Conservation (phyloP, 2,113 vertebrate species). For the Columba livia region DNA sequence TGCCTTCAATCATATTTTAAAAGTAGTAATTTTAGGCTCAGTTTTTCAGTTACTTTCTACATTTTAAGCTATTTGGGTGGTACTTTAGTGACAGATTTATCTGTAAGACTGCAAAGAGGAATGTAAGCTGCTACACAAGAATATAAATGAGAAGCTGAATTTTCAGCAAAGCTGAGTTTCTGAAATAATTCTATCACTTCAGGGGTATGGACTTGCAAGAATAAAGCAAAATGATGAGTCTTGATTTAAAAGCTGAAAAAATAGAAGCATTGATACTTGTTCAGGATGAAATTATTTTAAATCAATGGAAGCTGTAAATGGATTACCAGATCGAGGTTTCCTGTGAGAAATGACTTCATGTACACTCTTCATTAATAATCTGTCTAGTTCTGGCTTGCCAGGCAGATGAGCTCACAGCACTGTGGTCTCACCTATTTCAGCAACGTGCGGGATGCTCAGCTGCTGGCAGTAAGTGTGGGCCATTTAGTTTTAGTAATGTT, state of each 20-base stretch:
- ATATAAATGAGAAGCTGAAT: conserved; percentile 10
- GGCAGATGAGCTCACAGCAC: background rate
- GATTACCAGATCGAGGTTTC: background rate
- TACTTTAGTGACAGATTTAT: conserved; percentile 31
- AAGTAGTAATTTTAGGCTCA: background rate
- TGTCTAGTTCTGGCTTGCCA: background rate
- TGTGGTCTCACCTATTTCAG: background rate
- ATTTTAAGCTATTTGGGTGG: conserved; percentile 7
- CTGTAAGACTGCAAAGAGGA: background rate
- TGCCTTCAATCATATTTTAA: background rate
- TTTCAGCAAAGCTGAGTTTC: conserved; percentile 5
- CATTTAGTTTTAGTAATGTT: background rate
- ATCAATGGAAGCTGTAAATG: background rate
- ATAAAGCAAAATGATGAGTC: background rate
- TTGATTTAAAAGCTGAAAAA: background rate
- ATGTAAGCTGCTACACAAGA: background rate
- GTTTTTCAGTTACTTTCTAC: background rate
- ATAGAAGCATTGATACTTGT: background rate
- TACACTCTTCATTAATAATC: background rate
- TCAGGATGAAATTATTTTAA: background rate
- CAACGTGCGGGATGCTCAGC: background rate
- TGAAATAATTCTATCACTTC: conserved; percentile 16
- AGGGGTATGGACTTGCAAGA: background rate
- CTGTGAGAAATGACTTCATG: background rate
- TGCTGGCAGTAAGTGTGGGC: background rate